Evolutionary conservation across 2,888 invertebrate genomes (phyloP), one percentile per base, ranked within the genome.

Genomic region (Rotaria macrura): DNA sequence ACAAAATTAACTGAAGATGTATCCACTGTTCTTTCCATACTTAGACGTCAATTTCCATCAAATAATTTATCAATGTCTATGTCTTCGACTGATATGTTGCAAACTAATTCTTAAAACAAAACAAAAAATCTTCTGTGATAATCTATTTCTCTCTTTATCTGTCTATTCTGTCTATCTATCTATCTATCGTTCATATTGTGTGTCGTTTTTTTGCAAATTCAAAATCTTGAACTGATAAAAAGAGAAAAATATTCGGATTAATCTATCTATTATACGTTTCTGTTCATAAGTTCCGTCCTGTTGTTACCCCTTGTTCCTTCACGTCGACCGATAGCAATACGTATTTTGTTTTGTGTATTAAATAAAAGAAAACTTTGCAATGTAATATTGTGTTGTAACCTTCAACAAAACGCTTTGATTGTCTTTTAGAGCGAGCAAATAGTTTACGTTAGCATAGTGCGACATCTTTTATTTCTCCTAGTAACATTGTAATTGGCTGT

Each of bases 1-100:
- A 79, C 79, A 43, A 79, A 79, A 43, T 12, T 79, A 79, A n/a
- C 43, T 25, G 43, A 79, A 79, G 79, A 79, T 43, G 43, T 79
- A 43, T 79, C 79, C 3, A 43, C 79, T 43, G 79, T 79, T 79
- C 43, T 79, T n/a, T 25, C 20, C 25, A 79, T 79, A 12, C n/a
- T 79, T 25, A 40, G 9, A 43, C 40, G 25, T n/a, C 79, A 79
- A 79, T 79, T 79, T 43, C 79, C 40, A 79, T 5, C 43, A 79
- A 43, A 79, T 65, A 65, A 65, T 34, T 29, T 65, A 29, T 34
- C 29, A 65, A 38, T 34, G 20, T 65, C 65, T 34, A 14, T 65
- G 6, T 38, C 65, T 6, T 29, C 65, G 20, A 4, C 65, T 17
- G 65, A 65, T 34, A 34, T 34, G 25, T 65, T 34, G 20, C 14